Conservation (phyloP, 2,797 vertebrate genomes). For the Acridotheres tristis region DNA sequence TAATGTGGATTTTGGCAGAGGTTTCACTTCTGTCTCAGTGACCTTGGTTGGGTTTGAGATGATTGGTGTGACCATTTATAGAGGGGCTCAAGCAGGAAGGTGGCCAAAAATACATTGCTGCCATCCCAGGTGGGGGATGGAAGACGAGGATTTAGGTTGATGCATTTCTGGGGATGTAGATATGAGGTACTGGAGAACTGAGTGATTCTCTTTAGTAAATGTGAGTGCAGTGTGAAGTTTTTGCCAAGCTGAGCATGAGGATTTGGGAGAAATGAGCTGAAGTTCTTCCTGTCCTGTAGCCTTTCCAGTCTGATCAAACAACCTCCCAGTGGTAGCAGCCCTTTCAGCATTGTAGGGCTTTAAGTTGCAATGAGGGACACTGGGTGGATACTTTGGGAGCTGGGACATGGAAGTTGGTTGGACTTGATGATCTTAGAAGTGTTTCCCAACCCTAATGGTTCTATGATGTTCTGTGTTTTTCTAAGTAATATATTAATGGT, state of each 20-base stretch:
- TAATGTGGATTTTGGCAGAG: not conserved
- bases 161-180: not conserved
- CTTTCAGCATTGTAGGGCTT: not conserved
- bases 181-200: not conserved
- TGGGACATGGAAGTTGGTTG: not conserved
- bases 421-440: not conserved
- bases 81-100: not conserved
- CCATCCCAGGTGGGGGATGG: not conserved
- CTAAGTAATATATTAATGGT: not conserved
- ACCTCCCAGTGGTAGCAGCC: not conserved
- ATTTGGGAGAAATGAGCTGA: not conserved
- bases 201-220: not conserved
- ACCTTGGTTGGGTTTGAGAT: not conserved
- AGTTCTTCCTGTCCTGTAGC: not conserved
- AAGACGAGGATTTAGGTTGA: not conserved
- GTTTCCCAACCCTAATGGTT: not conserved
- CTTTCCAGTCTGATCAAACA: not conserved
- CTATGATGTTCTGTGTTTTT: not conserved
- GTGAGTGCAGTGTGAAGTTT: not conserved
- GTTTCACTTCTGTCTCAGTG: not conserved
- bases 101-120: not conserved
- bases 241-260: not conserved
- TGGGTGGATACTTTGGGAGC: not conserved
- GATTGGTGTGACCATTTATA: not conserved
- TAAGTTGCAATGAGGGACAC: not conserved